Conservation (phyloP, 2,113 vertebrate genomes). For the Aldabrachelys gigantea region DNA sequence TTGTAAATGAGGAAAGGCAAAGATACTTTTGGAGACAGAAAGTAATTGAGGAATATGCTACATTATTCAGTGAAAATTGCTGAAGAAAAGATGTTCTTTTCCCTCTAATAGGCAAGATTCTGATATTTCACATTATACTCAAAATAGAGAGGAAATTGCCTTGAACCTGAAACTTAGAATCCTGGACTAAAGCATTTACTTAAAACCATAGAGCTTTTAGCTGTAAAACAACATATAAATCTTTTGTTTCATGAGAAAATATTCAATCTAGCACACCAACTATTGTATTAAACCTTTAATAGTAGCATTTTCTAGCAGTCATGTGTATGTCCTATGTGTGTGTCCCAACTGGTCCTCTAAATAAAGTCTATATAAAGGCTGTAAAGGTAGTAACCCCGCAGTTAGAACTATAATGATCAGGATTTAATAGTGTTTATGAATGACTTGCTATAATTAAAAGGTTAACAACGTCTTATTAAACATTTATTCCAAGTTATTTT, state of each 20-base stretch:
- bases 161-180: constrained; percentile 6
- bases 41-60: background rate
- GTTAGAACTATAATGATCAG: constrained; percentile 76
- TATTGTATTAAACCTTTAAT: constrained; percentile 63
- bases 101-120: background rate
- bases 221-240: constrained; percentile 54
- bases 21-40: constrained; percentile 17
- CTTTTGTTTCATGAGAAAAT: constrained; percentile 65
- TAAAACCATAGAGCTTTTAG: constrained; percentile 19
- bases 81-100: background rate
- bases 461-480: constrained; percentile 78
- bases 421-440: constrained; percentile 77
- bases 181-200: constrained; percentile 26
- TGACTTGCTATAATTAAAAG: constrained; percentile 75
- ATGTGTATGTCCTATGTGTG: constrained; percentile 57
- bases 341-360: constrained; percentile 76
- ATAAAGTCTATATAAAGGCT: constrained; percentile 67
- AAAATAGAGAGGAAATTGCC: background rate
- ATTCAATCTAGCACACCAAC: constrained; percentile 59
- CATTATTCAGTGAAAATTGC: constrained; percentile 62
- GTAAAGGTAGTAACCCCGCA: constrained; percentile 73
- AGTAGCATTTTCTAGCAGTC: constrained; percentile 67
- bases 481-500: constrained; percentile 76
- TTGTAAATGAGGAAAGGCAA: constrained; percentile 33
- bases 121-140: background rate